Conservation (phyloP, 2,113 vertebrate species). For the Lagopus muta region DNA sequence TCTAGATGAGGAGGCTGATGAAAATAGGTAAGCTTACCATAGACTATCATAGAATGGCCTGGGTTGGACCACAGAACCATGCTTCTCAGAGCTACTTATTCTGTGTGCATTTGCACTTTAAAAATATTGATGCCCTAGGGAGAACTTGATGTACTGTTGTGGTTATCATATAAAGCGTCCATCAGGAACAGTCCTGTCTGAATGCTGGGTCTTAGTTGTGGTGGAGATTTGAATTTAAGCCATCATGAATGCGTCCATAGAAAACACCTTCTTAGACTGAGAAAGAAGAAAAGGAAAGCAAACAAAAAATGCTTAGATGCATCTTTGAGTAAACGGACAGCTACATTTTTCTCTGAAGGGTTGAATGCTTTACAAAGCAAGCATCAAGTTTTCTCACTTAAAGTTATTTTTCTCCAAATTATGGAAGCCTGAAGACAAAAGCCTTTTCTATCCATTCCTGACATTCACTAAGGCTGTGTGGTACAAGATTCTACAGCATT, state of each 20-base stretch:
- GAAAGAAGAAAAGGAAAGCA: neutral
- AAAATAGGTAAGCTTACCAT: neutral
- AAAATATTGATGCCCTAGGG: neutral
- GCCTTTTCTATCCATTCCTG: accelerated
- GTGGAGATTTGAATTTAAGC: neutral
- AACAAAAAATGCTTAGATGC: neutral
- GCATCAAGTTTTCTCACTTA: neutral
- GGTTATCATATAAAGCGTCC: neutral
- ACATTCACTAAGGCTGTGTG: neutral
- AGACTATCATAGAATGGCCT: too few relatives aligned
- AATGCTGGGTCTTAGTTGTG: neutral
- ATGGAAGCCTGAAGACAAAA: neutral
- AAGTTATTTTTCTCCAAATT: accelerated
- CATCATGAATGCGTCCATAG: neutral
- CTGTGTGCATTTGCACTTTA: neutral
- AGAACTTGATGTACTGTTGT: neutral
- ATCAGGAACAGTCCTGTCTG: neutral
- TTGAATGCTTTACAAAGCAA: neutral
- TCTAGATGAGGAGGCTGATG: neutral
- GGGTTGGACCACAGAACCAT: too few relatives aligned
- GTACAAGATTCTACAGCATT: neutral
- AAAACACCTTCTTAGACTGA: neutral
- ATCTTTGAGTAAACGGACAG: neutral
- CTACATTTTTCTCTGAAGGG: neutral
- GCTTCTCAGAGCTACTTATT: too few relatives aligned